Conservation (phyloP, 2,888 invertebrate genomes). For the Morinoia aosen region DNA sequence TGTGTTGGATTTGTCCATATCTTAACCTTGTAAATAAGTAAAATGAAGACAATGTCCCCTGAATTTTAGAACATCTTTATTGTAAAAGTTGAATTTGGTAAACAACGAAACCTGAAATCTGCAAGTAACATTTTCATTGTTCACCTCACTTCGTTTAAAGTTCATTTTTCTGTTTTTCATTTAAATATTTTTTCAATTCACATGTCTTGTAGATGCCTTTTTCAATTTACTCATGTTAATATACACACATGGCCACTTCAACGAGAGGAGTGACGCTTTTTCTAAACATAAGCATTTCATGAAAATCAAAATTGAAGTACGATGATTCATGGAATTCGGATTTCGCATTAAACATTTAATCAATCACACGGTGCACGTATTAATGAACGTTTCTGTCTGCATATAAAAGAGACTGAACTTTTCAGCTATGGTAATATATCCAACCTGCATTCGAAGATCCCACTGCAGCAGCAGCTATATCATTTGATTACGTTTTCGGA, state of each 20-base stretch:
- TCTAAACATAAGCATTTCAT: neutral
- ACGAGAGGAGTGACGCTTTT: neutral
- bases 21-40: neutral
- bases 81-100: neutral
- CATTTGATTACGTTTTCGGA: neutral
- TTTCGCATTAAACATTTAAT: neutral
- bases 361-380: neutral
- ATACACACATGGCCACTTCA: too few relatives aligned
- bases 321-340: neutral
- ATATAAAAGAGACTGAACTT: neutral
- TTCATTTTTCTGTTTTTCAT: neutral
- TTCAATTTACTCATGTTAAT: too few relatives aligned
- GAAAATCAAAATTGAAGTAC: neutral
- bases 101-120: neutral
- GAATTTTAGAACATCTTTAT: neutral
- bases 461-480: neutral
- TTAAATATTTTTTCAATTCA: neutral
- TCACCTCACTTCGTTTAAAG: neutral
- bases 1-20: neutral
- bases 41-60: neutral
- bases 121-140: neutral
- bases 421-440: neutral
- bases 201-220: neutral
- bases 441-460: too few relatives aligned
- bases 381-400: neutral